A percentile compares a stretch with the other conserved stretches of the same genome.
phyloP scores from a whole-genome alignment of 2,797 vertebrate genomes.

The Hydrolagus colliei region DNA sequence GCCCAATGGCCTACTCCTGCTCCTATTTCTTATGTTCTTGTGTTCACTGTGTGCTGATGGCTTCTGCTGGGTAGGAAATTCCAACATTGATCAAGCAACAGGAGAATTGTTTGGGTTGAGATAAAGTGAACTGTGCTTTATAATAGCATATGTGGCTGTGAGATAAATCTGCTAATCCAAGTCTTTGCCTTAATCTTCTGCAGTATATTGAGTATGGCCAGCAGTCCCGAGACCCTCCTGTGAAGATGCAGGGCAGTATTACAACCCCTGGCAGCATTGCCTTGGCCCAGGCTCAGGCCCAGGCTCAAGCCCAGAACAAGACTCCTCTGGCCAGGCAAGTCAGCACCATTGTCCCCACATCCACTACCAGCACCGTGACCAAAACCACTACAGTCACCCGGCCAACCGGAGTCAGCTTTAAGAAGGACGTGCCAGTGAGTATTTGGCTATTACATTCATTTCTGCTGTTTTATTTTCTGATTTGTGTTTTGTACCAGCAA shows the following conservation, averaged over 20 bases:
- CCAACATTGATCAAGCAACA: too few relatives aligned
- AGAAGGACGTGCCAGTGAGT: slow-evolving; percentile 96
- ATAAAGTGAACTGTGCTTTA: too few relatives aligned
- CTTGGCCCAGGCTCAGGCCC: slow-evolving; percentile 72
- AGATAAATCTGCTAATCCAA: too few relatives aligned
- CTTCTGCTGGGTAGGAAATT: too few relatives aligned
- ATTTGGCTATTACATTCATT: background rate
- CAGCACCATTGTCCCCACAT: slow-evolving; percentile 89
- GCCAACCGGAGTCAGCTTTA: slow-evolving; percentile 87
- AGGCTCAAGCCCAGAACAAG: slow-evolving; percentile 84
- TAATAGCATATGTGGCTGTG: too few relatives aligned
- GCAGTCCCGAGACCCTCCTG: slow-evolving; percentile 96
- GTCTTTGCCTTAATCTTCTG: background rate
- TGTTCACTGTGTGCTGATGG: too few relatives aligned
- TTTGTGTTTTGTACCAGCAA: too few relatives aligned
- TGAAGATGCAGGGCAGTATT: slow-evolving; percentile 99
- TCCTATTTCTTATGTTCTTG: too few relatives aligned
- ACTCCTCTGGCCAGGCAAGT: slow-evolving; percentile 79
- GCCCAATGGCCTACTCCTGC: too few relatives aligned
- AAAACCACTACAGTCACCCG: slow-evolving; percentile 92
- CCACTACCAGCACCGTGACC: slow-evolving; percentile 81
- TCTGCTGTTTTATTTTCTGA: too few relatives aligned
- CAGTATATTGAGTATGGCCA: slow-evolving; percentile 98
- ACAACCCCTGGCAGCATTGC: slow-evolving; percentile 96
- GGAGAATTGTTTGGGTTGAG: too few relatives aligned